Conservation (phyloP, 2,888 invertebrate species). For the Spicauda simplicius region DNA sequence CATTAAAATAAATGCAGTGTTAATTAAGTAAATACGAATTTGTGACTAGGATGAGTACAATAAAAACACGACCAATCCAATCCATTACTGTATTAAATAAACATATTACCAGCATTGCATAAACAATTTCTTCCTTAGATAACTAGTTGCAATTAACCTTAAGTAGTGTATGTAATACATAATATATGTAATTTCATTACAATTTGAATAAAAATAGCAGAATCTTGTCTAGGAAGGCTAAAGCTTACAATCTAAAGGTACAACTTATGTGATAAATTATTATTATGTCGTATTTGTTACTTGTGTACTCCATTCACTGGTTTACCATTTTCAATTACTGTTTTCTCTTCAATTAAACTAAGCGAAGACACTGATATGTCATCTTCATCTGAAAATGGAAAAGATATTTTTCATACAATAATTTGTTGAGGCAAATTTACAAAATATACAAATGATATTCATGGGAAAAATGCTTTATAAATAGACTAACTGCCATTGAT, state of each 20-base stretch:
- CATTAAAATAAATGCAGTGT: too few species aligned
- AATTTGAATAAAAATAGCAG: conserved; percentile 27
- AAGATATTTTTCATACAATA: neutral
- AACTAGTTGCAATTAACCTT: neutral
- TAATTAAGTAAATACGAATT: neutral
- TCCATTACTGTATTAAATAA: neutral
- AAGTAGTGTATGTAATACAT: neutral
- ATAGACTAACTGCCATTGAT: too few species aligned
- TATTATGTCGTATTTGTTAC: conserved; percentile 42
- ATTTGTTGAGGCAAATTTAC: neutral
- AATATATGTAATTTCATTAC: conserved; percentile 34
- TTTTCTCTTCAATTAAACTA: conserved; percentile 69
- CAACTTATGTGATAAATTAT: conserved; percentile 23
- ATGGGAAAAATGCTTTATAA: too few species aligned
- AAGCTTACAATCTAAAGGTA: conserved; percentile 31
- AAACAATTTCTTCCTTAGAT: conserved; percentile 30
- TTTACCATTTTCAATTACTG: conserved; percentile 69
- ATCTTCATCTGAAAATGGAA: conserved; percentile 68
- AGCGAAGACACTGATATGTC: conserved; percentile 71
- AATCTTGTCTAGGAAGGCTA: conserved; percentile 15
- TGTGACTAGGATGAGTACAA: neutral
- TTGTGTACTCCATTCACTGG: conserved; percentile 56
- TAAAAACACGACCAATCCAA: conserved; percentile 9
- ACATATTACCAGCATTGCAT: neutral
- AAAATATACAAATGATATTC: too few species aligned